Conservation (phyloP, 2,113 vertebrate genomes). For the Arvicanthis niloticus region DNA sequence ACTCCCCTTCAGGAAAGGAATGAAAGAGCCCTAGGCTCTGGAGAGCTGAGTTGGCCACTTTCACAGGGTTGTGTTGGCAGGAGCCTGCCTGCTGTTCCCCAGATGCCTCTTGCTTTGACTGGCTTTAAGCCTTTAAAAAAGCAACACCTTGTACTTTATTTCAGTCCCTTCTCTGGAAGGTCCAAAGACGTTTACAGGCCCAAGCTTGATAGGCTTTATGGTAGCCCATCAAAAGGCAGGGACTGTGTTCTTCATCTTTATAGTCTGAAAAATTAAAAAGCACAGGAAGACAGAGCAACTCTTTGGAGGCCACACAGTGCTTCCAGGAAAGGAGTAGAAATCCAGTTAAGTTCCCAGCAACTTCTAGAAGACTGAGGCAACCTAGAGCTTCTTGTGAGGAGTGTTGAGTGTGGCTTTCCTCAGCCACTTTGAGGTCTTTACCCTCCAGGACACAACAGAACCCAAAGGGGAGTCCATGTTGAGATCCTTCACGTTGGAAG, state of each 20-base stretch:
- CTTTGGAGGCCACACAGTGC: constrained; percentile 22
- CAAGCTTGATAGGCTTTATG: constrained; percentile 53
- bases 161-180: constrained; percentile 57
- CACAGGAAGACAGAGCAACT: not conserved
- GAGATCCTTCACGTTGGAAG: not conserved
- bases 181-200: constrained; percentile 49
- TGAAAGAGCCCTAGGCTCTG: not conserved
- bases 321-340: not conserved
- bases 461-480: not conserved
- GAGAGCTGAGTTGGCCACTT: constrained; percentile 2
- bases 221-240: constrained; percentile 67
- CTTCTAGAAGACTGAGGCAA: not conserved
- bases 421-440: accelerated
- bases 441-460: not conserved
- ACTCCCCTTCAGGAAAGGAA: not conserved
- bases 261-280: constrained; percentile 57
- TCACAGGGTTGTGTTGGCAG: constrained; percentile 7
- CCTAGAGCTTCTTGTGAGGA: not conserved
- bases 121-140: constrained; percentile 66
- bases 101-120: constrained; percentile 64
- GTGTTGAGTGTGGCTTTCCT: accelerated
- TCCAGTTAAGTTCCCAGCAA: not conserved
- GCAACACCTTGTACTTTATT: constrained; percentile 77
- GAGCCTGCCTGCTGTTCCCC: constrained; percentile 52
- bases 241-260: constrained; percentile 69